Conservation (phyloP, 2,888 invertebrate species). For the Drosophila gaucha region DNA sequence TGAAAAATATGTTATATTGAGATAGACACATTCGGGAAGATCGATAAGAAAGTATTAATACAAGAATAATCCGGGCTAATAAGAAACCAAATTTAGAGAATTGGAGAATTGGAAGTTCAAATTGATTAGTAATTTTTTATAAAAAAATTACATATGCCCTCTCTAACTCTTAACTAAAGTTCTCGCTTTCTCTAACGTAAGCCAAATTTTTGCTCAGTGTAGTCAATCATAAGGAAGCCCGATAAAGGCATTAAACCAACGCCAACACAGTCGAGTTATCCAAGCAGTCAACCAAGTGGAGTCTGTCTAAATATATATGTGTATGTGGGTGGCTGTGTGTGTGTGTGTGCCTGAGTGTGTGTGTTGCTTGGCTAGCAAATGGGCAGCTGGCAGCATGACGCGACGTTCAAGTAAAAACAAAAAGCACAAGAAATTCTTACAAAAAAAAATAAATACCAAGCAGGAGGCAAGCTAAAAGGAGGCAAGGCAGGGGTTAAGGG, state of each 20-base stretch:
- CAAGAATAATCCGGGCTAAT: no score
- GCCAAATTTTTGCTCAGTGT: slow-evolving; percentile 37
- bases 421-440: slow-evolving; percentile 64
- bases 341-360: slow-evolving; percentile 26
- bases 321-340: slow-evolving; percentile 11
- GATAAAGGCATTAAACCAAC: slow-evolving; percentile 50
- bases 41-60: no score
- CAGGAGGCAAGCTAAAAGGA: slow-evolving; percentile 2
- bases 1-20: no score
- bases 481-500: slow-evolving; percentile 1
- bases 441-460: slow-evolving; percentile 19
- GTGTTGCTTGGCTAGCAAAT: slow-evolving; percentile 44
- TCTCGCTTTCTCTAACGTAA: neutral
- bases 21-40: neutral
- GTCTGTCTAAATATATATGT: slow-evolving; percentile 29
- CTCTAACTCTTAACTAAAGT: neutral
- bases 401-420: slow-evolving; percentile 52
- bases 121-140: no score
- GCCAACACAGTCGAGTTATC: slow-evolving; percentile 43
- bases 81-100: no score
- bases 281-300: slow-evolving; percentile 33
- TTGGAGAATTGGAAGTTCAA: no score
- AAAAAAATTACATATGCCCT: no score
- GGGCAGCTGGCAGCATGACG: slow-evolving; percentile 46
- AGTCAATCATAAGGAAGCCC: slow-evolving; percentile 29